Evolutionary conservation across 30 jellyfish, hydroid and myxozoan genomes (phyloP), one percentile per base, ranked within the genome.

Genomic region (Pseudorhiza aurosa): DNA sequence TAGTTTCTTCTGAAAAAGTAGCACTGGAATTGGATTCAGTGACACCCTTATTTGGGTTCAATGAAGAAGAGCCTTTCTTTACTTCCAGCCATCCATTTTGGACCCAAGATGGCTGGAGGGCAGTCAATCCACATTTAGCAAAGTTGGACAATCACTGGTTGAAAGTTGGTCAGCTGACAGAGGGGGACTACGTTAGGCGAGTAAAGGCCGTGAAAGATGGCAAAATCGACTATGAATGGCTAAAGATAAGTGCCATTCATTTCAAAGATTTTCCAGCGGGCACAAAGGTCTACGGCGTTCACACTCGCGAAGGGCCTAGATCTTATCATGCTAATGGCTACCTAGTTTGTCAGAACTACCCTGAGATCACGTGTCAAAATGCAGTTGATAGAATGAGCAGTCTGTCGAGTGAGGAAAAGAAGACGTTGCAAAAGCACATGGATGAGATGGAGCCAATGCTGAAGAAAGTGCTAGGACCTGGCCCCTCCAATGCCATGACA

Each of bases 91-190:
- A 65, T 68, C 91, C 91, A 49, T 79, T 79, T 64, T 79, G 91
- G 91, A 79, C 83, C 12, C 91, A 79, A 39, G 77, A 65, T 79
- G 91, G 91, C 37, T 79, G 91, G 91, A 27, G 91, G 27, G 91
- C 91, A 15, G 77, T 79, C 11, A 55, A 79, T 47, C 91, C 91
- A 27, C 91, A 79, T 31, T 12, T 29, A 8, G 83, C 91, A 26
- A 60, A 58, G 32, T 5, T 0, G 37, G 91, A 79, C 25, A 79
- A 79, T 50, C 65, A 67, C 9, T 79, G 91, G 91, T 37, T 79
- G 28, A 83, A 63, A 11, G 91, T 79, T 0, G 91, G 91, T 31
- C 91, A 63, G 69, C 75, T 79, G 17, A 35, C 91, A 2, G 83
- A 63, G 39, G 91, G 91, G 26, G 91, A 79, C 26, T 65, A 19